Conservation (phyloP, 2,113 vertebrate genomes). For the Bettongia penicillata region DNA sequence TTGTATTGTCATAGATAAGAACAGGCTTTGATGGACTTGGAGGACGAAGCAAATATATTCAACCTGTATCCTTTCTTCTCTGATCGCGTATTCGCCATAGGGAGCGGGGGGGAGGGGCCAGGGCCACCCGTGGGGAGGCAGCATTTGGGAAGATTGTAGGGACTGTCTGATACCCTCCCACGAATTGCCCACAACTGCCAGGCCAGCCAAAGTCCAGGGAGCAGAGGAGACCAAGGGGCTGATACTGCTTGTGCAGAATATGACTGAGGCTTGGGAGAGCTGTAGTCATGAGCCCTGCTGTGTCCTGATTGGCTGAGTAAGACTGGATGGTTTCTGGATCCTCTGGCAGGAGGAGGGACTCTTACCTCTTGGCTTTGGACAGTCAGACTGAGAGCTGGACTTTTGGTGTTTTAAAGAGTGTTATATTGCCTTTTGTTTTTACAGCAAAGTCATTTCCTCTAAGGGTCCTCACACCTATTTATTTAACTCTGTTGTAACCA, state of each 20-base stretch:
- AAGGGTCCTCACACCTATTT: background rate
- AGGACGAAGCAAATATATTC: slow-evolving; percentile 95
- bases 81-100: accelerated
- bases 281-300: background rate
- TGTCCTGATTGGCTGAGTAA: no score
- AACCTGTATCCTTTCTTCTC: slow-evolving; percentile 93
- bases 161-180: background rate
- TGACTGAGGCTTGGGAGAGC: background rate
- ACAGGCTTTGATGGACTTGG: slow-evolving; percentile 95
- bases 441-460: background rate
- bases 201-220: background rate
- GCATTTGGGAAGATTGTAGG: background rate
- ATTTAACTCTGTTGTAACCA: background rate
- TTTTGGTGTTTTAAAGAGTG: background rate
- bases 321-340: no score
- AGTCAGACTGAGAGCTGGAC: background rate
- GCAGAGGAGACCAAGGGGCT: no score
- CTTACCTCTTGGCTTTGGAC: background rate
- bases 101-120: background rate
- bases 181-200: no score
- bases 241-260: no score
- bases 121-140: background rate
- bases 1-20: slow-evolving; percentile 85
- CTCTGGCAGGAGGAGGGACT: no score
- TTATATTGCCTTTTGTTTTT: background rate